Base-by-base conservation (phyloP, 2,113 vertebrate species). In the Myrmecophaga tridactyla region DNA sequence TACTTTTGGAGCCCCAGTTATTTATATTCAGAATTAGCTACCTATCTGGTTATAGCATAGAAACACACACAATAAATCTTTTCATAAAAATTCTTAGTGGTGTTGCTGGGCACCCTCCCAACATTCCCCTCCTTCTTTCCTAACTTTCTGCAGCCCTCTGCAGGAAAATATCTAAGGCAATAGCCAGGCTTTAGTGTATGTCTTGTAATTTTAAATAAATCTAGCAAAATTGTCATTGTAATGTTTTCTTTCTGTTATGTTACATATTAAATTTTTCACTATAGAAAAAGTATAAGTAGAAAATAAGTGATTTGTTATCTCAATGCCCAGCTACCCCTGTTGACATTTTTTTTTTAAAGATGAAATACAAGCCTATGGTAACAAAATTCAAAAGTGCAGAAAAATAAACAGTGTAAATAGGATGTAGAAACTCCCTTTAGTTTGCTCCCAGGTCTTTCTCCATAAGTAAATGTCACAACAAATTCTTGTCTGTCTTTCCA, bases 31-130 rank as follows among this genome's bases (percentile, higher is more conserved):
- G 1, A 65, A 84, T 75, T 84, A 95, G 81, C 76, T 51, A 81
- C 43, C 65, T 75, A 88, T 60, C 76, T 87, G 63, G 58, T 76
- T 94, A 67, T 88, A 29, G 18, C 36, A 86, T 76, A 67, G 67
- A 95, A 82, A 67, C n/a, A 58, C 65, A 94, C 21, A 96, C 72
- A 96, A 72, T 89, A 90, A 85, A 95, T 70, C 83, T 92, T 94
- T 92, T 92, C 86, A 96, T 92, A 85, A 81, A 81, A 84, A 89
- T 65, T 89, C 39, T 62, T 39, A 62, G 72, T 72, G 76, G 63
- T 69, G 23, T 60, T 82, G 36, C 83, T 34, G 60, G 92, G 46
- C 90, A 65, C 46, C 36, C 46, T 82, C 90, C 90, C 62, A 89
- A 77, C 43, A n/a, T 86, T 69, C 31, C 62, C 31, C 18, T 75